A percentile compares a stretch with the other conserved stretches of the same genome.
Evolutionary conservation across 92 coral and sea anemone genomes (phyloP).

Genomic region (Actinostola sp.): DNA sequence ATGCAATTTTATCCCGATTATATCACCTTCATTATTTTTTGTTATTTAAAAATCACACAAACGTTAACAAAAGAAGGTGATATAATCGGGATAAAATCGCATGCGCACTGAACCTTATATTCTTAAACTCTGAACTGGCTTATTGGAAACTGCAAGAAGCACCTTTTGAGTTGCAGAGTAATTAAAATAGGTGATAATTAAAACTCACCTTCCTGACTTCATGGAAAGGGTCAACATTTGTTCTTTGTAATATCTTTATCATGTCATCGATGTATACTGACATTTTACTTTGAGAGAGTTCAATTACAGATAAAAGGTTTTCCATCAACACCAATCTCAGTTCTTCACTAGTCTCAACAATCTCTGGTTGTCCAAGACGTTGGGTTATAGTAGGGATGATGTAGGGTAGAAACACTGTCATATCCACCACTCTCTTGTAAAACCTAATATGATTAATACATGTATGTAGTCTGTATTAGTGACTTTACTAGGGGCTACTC

Average conservation of each 20-base stretch:
- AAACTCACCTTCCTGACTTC: constrained; percentile 89
- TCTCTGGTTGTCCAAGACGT: constrained; percentile 90
- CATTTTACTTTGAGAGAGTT: constrained; percentile 73
- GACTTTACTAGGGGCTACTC: background rate
- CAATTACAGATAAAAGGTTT: constrained; percentile 57
- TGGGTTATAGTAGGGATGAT: constrained; percentile 86
- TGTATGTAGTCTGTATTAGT: background rate
- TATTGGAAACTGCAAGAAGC: too few species aligned
- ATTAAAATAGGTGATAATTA: background rate
- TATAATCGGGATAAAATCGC: too few species aligned
- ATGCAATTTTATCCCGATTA: too few species aligned
- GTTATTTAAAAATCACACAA: too few species aligned
- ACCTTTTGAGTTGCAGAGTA: background rate
- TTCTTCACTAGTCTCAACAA: constrained; percentile 89
- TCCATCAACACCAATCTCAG: constrained; percentile 72
- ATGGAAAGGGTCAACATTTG: constrained; percentile 92
- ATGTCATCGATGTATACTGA: constrained; percentile 86
- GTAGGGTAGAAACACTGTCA: constrained; percentile 84
- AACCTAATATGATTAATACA: constrained; percentile 29
- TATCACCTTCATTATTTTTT: too few species aligned
- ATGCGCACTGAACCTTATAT: too few species aligned
- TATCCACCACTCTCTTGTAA: constrained; percentile 63
- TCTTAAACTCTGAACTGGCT: too few species aligned
- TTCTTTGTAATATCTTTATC: constrained; percentile 86
- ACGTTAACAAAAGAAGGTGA: too few species aligned